phyloP scores from a whole-genome alignment of 64 coral and sea anemone genomes.

The Astreopora myriophthalma region DNA sequence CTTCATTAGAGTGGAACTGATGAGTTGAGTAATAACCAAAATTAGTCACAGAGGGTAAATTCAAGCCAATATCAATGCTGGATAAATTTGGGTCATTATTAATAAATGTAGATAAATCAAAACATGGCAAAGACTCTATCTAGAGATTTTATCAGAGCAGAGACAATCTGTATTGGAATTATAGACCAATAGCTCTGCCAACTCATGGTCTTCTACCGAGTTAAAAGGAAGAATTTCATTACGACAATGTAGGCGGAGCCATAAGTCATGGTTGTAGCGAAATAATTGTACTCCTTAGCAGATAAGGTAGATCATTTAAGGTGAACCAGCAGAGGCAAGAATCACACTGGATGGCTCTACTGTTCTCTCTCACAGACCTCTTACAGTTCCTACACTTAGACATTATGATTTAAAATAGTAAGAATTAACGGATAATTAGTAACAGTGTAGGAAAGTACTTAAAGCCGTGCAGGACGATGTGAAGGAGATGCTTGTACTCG shows the following conservation, averaged over 20 bases:
- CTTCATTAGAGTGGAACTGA: slow-evolving; percentile 12
- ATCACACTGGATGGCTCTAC: slow-evolving; percentile 62
- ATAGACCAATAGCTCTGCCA: slow-evolving; percentile 1
- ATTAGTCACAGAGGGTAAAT: slow-evolving; percentile 10
- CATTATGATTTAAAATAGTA: neutral
- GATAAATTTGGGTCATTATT: slow-evolving; percentile 19
- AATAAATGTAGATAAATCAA: slow-evolving; percentile 31
- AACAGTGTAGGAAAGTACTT: slow-evolving; percentile 6
- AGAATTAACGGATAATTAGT: slow-evolving; percentile 4
- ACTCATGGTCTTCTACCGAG: neutral
- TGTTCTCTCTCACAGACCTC: slow-evolving; percentile 6
- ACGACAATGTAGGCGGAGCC: slow-evolving; percentile 47
- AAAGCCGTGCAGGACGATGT: slow-evolving; percentile 2
- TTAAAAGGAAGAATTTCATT: slow-evolving; percentile 50
- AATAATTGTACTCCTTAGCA: slow-evolving; percentile 61
- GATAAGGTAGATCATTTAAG: slow-evolving; percentile 41
- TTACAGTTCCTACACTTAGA: slow-evolving; percentile 35
- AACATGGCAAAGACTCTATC: slow-evolving; percentile 13
- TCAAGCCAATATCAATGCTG: neutral
- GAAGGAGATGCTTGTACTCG: neutral
- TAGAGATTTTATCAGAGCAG: slow-evolving; percentile 10
- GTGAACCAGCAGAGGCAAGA: slow-evolving; percentile 54
- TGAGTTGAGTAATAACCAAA: slow-evolving; percentile 27
- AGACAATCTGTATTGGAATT: slow-evolving; percentile 29
- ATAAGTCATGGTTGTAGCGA: slow-evolving; percentile 6